Base-by-base conservation (phyloP, 2,113 vertebrate genomes). In the Columba janthina region DNA sequence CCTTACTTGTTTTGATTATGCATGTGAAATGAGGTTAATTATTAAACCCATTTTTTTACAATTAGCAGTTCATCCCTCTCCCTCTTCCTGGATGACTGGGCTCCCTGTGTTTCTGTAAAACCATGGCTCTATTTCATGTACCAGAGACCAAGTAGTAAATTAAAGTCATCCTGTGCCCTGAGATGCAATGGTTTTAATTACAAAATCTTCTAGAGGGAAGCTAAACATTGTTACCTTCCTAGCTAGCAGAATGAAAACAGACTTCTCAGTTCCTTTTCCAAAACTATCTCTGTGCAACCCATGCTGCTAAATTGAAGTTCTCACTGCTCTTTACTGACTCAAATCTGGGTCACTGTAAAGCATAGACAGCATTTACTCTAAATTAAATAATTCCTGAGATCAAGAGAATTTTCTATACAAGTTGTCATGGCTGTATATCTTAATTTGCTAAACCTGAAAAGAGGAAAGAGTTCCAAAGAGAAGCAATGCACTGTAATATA, bases 21-120 rank as follows among this genome's bases (percentile, higher is more conserved):
- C 5, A 3, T 54, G 14, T 77, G 28, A 84, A 80, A 62, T n/a
- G 1, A 79, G 3, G 10, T 46, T 77, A 76, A 50, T 64, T 44
- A 36, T 50, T 61, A 53, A 62, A 34, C 4, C 0, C 1, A 7
- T 8, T 19, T 61, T 31, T 89, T 44, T 5, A 11, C 5, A 46
- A 60, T 54, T 46, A 87, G 0, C 6, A 80, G 3, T 6, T 76
- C 20, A 48, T 10, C 3, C 6, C 5, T 8, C 1, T 50, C 1
- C 1, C 6, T 64, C 12, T 7, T 48, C 5, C 5, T 71, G 6
- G 5, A 8, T 57, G 29, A 58, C 8, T 31, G 17, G 4, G 2
- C 3, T 72, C 14, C 15, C 42, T 51, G 15, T 15, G 5, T 28
- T 81, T 89, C 22, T 61, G 13, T 40, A 40, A 60, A 7, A 50